phyloP scores from a whole-genome alignment of 2,113 vertebrate genomes.

The Oxygymnocypris stewartii region DNA sequence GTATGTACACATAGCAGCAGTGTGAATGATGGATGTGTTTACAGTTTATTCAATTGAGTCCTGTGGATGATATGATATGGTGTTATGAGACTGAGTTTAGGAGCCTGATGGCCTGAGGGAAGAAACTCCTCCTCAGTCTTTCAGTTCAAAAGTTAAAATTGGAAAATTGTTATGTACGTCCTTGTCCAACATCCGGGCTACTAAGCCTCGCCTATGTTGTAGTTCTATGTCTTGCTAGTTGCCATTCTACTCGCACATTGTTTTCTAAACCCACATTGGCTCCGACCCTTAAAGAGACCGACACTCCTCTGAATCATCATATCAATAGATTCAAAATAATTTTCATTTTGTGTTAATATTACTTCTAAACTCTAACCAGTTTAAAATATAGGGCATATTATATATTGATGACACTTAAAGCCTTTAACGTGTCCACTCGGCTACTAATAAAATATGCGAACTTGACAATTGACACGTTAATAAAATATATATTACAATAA shows the following conservation, averaged over 20 bases:
- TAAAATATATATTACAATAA: neutral
- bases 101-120: no score
- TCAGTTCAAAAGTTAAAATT: neutral
- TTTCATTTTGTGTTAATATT: neutral
- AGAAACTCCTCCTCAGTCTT: no score
- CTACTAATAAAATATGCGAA: neutral
- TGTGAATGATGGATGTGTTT: no score
- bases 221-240: neutral
- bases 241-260: neutral
- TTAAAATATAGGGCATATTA: neutral
- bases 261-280: neutral
- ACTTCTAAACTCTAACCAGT: neutral
- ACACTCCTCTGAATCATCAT: neutral
- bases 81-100: no score
- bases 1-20: no score
- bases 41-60: no score
- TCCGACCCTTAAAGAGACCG: slow-evolving; percentile 4
- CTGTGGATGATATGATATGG: no score
- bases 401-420: neutral
- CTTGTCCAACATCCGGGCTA: neutral
- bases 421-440: neutral
- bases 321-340: neutral
- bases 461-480: neutral
- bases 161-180: neutral
- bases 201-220: neutral